phyloP scores from a whole-genome alignment of 2,113 vertebrate genomes.

The Stegostoma tigrinum region DNA sequence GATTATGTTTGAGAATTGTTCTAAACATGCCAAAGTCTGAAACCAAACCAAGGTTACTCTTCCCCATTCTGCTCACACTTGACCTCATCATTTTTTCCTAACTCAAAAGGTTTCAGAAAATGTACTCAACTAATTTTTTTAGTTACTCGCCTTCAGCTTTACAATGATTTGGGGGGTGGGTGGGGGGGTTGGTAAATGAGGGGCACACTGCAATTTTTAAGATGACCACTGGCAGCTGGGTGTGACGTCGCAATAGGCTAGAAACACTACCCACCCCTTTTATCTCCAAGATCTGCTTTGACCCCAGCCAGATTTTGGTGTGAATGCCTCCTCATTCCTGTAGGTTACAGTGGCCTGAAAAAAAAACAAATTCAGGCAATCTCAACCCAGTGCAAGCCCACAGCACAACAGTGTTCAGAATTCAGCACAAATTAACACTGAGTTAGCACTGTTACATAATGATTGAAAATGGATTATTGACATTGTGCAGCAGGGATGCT shows the following conservation, averaged over 20 bases:
- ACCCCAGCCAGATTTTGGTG: not conserved
- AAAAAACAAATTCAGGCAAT: not conserved
- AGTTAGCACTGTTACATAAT: not conserved
- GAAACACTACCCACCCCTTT: not conserved
- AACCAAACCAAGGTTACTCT: not conserved
- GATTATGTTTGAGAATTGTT: not conserved
- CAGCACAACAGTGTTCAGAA: conserved; percentile 21
- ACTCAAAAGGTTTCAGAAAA: not conserved
- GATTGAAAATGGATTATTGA: conserved; percentile 15
- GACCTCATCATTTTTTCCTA: not conserved
- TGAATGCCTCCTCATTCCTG: not conserved
- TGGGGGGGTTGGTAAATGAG: not conserved
- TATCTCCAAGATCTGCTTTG: not conserved
- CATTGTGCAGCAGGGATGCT: conserved; percentile 28
- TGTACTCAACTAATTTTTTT: not conserved
- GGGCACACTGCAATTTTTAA: not conserved
- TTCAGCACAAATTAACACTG: conserved; percentile 16
- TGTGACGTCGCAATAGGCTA: not conserved
- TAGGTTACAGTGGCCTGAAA: not conserved
- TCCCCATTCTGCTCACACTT: not conserved
- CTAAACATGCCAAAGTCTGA: not conserved
- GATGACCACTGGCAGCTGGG: not conserved
- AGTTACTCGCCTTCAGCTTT: not conserved
- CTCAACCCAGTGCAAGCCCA: not conserved
- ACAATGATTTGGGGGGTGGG: not conserved